Percentiles rank a stretch among this genome's conserved stretches.
Evolutionary conservation across 2,888 invertebrate species (phyloP).

Genomic region (Arge pagana): DNA sequence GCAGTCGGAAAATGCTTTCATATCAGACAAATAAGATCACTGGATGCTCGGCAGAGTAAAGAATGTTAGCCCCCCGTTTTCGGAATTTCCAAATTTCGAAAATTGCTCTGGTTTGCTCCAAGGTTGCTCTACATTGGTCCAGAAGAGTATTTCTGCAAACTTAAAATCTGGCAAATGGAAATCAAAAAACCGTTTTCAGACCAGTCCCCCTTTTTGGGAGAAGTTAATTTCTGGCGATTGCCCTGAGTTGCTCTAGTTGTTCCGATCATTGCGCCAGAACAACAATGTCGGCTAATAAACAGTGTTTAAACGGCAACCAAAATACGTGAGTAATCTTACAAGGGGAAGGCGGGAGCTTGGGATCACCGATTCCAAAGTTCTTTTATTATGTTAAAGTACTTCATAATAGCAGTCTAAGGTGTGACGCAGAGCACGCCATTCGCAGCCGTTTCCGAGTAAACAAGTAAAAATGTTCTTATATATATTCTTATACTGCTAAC

Average conservation of each 20-base stretch:
- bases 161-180: neutral
- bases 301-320: neutral
- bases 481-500: too few species aligned
- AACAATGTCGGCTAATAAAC: neutral
- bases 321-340: too few species aligned
- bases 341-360: too few species aligned
- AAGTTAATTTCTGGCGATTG: neutral
- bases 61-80: constrained; percentile 8
- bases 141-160: neutral
- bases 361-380: too few species aligned
- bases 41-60: too few species aligned
- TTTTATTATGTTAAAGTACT: too few species aligned
- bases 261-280: constrained; percentile 3
- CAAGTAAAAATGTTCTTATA: too few species aligned
- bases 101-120: constrained; percentile 4
- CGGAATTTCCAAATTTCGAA: neutral
- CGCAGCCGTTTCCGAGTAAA: too few species aligned
- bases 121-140: constrained; percentile 9
- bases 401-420: too few species aligned
- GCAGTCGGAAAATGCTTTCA: too few species aligned
- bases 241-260: neutral
- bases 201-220: neutral
- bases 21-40: too few species aligned
- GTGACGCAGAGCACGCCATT: too few species aligned
- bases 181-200: neutral